phyloP scores from a whole-genome alignment of 2,797 vertebrate genomes.

The Psittacula derbiana region DNA sequence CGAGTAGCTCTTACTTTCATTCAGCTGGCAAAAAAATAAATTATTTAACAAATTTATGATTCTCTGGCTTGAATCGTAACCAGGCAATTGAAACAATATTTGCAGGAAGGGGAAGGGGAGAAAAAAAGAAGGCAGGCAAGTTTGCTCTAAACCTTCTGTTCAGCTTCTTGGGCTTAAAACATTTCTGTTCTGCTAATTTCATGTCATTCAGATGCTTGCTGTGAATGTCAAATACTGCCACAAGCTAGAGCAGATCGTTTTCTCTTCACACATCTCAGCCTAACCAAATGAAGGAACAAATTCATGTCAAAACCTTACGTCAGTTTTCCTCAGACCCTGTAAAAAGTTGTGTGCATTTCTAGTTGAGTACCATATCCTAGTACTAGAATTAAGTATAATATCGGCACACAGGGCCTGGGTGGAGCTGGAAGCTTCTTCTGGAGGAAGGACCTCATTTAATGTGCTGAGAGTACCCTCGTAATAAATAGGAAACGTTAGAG shows the following conservation, averaged over 20 bases:
- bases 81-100: not conserved
- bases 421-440: not conserved
- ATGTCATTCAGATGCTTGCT: not conserved
- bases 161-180: not conserved
- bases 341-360: not conserved
- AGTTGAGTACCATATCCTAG: not conserved
- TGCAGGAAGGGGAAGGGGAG: not conserved
- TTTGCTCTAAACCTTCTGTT: not conserved
- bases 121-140: not conserved
- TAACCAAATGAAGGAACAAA: not conserved
- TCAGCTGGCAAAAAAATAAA: not conserved
- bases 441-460: not conserved
- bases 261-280: not conserved
- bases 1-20: not conserved
- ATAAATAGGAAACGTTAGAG: not conserved
- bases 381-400: not conserved
- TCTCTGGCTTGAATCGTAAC: not conserved
- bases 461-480: rapidly evolving
- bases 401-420: not conserved
- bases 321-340: not conserved
- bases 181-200: slow-evolving; percentile 8
- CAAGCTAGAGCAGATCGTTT: not conserved
- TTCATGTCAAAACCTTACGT: not conserved
- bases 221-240: not conserved
- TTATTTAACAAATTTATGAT: not conserved